These are phyloP conservation scores for Apis cerana DNA, from an alignment of 1,140 invertebrate species.

Conservation along the genomic window DNA sequence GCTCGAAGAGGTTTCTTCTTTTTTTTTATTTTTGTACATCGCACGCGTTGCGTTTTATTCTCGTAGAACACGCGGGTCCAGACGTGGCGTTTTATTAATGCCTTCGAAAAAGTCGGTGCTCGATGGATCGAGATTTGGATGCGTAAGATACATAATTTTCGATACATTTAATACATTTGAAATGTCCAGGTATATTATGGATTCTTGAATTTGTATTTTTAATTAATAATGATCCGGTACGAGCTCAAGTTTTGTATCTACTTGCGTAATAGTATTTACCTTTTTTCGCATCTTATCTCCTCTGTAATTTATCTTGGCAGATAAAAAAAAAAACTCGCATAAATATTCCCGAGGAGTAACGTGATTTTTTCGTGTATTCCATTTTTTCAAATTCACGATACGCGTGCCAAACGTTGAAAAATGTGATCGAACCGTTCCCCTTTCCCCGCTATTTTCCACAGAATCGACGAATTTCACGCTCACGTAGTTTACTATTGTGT, in stretches of 20 bases:
- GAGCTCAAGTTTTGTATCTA: not conserved
- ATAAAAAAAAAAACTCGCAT: too few relatives aligned
- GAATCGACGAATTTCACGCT: not conserved
- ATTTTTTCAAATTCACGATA: too few relatives aligned
- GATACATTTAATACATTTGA: too few relatives aligned
- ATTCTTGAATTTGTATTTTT: too few relatives aligned
- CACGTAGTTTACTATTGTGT: not conserved
- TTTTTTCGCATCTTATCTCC: constrained; percentile 9
- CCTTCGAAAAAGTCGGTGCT: not conserved
- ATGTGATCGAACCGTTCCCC: not conserved
- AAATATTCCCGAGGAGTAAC: not conserved
- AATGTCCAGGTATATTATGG: too few relatives aligned
- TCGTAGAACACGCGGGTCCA: not conserved
- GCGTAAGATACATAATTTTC: too few relatives aligned
- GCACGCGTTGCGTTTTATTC: not conserved
- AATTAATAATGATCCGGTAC: too few relatives aligned
- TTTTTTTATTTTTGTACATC: not conserved
- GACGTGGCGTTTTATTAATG: constrained; percentile 3
- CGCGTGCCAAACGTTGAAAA: not conserved
- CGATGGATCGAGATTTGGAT: too few relatives aligned
- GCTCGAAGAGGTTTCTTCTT: not conserved
- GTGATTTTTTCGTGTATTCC: too few relatives aligned
- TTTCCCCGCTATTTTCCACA: too few relatives aligned
- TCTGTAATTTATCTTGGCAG: not conserved
- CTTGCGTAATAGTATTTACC: constrained; percentile 12